These are phyloP conservation scores for Acleris cristana DNA, from an alignment of 2,888 invertebrate species.

Conservation along the genomic window DNA sequence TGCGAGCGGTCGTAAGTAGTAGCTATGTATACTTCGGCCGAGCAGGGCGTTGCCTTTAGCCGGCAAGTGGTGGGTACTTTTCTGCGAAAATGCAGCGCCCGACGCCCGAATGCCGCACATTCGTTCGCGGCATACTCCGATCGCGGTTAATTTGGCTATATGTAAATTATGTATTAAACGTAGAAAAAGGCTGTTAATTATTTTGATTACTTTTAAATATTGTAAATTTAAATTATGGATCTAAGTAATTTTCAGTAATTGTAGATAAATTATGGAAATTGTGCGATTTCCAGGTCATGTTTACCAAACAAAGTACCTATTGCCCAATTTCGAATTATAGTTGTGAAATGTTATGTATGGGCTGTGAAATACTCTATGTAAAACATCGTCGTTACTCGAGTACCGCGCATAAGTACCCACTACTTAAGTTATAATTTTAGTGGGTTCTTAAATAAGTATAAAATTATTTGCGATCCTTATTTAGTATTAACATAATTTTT, in stretches of 20 bases:
- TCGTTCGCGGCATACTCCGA: constrained; percentile 5
- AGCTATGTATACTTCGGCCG: constrained; percentile 24
- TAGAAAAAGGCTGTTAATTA: too few relatives aligned
- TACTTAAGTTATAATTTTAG: too few relatives aligned
- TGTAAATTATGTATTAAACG: neutral
- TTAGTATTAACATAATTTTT: too few relatives aligned
- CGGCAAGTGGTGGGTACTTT: constrained; percentile 36
- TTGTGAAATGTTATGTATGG: constrained; percentile 36
- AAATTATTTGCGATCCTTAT: too few relatives aligned
- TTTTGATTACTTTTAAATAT: too few relatives aligned
- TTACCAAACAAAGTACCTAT: constrained; percentile 26
- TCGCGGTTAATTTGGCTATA: neutral
- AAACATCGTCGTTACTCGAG: neutral
- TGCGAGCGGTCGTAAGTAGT: constrained; percentile 17
- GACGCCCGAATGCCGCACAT: constrained; percentile 36
- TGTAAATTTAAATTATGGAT: too few relatives aligned
- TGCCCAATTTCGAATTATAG: constrained; percentile 24
- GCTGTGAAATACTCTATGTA: neutral
- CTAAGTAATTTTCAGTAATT: neutral
- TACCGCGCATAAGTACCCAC: too few relatives aligned
- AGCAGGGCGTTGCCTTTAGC: constrained; percentile 39
- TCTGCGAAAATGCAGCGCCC: constrained; percentile 39
- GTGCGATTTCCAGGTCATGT: constrained; percentile 13
- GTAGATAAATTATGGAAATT: neutral
- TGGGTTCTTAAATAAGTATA: too few relatives aligned